phyloP scores from a whole-genome alignment of 1,140 invertebrate species.

The Drosophila asahinai region DNA sequence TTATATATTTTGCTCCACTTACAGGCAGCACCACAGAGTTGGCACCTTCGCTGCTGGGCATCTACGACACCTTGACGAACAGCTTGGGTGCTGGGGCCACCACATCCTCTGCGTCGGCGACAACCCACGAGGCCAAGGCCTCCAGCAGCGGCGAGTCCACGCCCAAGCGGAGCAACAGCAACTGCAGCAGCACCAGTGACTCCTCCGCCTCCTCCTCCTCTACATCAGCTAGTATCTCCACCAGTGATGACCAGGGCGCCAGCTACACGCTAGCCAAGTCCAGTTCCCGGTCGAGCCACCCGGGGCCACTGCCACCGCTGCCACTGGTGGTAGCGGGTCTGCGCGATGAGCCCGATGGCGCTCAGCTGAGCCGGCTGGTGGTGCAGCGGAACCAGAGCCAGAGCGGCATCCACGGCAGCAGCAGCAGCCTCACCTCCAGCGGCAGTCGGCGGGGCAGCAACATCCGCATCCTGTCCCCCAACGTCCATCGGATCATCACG shows the following conservation, averaged over 20 bases:
- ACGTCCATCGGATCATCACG: slow-evolving; percentile 81
- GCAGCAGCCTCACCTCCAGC: slow-evolving; percentile 63
- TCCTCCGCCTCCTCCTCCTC: slow-evolving; percentile 33
- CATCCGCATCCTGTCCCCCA: slow-evolving; percentile 78
- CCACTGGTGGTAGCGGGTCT: slow-evolving; percentile 60
- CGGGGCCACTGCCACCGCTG: slow-evolving; percentile 18
- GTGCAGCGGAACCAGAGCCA: slow-evolving; percentile 52
- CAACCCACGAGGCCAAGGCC: slow-evolving; percentile 40
- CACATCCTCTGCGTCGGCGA: slow-evolving; percentile 20
- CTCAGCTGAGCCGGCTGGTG: slow-evolving; percentile 66
- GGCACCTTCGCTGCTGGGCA: slow-evolving; percentile 87
- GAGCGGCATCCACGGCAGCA: slow-evolving; percentile 64
- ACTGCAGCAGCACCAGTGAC: slow-evolving; percentile 62
- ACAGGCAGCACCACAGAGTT: slow-evolving; percentile 88
- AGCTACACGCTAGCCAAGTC: slow-evolving; percentile 58
- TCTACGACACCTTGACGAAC: slow-evolving; percentile 86
- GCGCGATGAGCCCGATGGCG: slow-evolving; percentile 73
- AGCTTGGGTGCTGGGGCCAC: slow-evolving; percentile 50
- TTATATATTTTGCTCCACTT: slow-evolving; percentile 10
- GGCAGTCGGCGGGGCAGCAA: slow-evolving; percentile 74
- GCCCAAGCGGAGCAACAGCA: slow-evolving; percentile 63
- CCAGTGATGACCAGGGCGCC: slow-evolving; percentile 64
- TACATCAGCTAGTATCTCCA: slow-evolving; percentile 42
- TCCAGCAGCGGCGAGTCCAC: slow-evolving; percentile 61
- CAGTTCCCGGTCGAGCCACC: slow-evolving; percentile 22